Percentiles rank a stretch among this genome's conserved stretches.
phyloP scores from a whole-genome alignment of 2,113 vertebrate species.

The Mixornis gularis region DNA sequence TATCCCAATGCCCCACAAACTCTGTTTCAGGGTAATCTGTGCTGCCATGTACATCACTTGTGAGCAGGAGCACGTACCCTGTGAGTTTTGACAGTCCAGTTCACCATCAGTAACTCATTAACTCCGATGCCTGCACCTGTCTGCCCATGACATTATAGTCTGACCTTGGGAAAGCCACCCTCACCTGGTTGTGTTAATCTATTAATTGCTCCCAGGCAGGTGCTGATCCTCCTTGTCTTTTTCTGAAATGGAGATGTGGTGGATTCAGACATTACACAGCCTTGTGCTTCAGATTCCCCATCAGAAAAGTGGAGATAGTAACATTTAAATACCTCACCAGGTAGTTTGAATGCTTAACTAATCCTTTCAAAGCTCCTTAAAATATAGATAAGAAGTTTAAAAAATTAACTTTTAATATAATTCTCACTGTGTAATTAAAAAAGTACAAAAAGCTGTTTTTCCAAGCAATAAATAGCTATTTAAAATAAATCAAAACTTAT shows the following conservation, averaged over 20 bases:
- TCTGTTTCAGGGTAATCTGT: background rate
- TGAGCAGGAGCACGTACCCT: background rate
- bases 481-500: background rate
- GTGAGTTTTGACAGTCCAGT: conserved; percentile 3
- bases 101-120: conserved; percentile 26
- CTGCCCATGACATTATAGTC: background rate
- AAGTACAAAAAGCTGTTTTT: conserved; percentile 24
- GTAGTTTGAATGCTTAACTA: conserved; percentile 35
- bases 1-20: background rate
- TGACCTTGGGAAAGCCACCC: conserved; percentile 37
- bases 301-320: background rate
- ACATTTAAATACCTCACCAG: conserved; percentile 22
- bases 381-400: background rate
- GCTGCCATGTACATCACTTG: background rate
- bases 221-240: background rate
- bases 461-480: background rate
- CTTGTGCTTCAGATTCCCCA: background rate
- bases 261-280: background rate
- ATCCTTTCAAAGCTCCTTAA: conserved; percentile 38
- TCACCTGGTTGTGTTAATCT: background rate
- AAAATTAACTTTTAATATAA: background rate
- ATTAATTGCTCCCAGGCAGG: background rate
- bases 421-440: conserved; percentile 32
- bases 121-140: conserved; percentile 5
- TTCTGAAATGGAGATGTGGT: background rate